A percentile compares a stretch with the other conserved stretches of the same genome.
phyloP scores from a whole-genome alignment of 2,113 vertebrate species.

The Crotalus helleri region DNA sequence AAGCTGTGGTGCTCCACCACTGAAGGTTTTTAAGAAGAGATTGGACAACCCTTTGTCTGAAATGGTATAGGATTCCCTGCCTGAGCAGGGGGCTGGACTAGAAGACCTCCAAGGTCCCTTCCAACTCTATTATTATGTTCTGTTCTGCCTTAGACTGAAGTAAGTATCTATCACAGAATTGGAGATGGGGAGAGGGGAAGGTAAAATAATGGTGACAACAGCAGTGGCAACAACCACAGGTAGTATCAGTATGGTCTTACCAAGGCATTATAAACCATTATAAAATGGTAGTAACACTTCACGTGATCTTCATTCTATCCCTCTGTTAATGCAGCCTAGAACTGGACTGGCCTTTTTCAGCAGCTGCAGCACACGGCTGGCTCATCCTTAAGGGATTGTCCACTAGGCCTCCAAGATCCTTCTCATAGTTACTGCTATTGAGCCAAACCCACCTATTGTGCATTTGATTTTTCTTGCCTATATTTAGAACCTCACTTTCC shows the following conservation, averaged over 20 bases:
- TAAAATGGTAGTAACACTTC: not conserved
- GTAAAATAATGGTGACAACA: not conserved
- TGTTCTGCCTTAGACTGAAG: not conserved
- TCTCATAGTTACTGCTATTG: not conserved
- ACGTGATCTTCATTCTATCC: not conserved
- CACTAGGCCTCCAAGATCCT: not conserved
- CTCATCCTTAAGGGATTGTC: not conserved
- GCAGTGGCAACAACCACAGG: not conserved
- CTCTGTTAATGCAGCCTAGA: not conserved
- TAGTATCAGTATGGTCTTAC: too few relatives aligned
- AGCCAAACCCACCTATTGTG: not conserved
- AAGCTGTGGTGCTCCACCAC: accelerated
- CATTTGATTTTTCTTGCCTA: not conserved
- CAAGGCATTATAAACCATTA: not conserved
- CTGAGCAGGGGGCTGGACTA: not conserved
- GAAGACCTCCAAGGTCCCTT: too few relatives aligned
- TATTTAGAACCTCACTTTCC: not conserved
- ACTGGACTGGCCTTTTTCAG: not conserved
- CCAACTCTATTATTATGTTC: not conserved
- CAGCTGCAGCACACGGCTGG: not conserved
- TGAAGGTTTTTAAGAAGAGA: not conserved
- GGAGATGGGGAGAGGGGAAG: not conserved
- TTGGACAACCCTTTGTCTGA: not conserved
- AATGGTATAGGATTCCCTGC: not conserved
- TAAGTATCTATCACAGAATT: not conserved